A percentile compares a stretch with the other conserved stretches of the same genome.
Conservation (phyloP, 1,140 invertebrate genomes). For the Daktulosphaira vitifoliae region DNA sequence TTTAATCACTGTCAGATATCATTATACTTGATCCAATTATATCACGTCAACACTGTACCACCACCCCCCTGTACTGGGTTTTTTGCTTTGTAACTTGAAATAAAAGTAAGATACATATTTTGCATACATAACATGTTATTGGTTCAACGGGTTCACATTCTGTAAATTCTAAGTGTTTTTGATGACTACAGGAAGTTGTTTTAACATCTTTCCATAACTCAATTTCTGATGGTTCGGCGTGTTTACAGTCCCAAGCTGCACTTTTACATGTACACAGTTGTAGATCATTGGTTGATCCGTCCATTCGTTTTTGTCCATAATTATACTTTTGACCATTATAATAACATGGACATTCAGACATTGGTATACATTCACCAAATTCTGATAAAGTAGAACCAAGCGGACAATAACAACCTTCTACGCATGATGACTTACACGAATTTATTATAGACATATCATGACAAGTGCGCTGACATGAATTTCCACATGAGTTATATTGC, state of each 20-base stretch:
- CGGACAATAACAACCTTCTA: conserved; percentile 83
- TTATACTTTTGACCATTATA: conserved; percentile 63
- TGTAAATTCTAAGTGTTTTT: conserved; percentile 59
- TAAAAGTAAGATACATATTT: no score
- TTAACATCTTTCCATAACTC: conserved; percentile 44
- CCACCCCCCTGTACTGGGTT: no score
- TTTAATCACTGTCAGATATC: no score
- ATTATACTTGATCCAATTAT: no score
- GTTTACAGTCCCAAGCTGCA: conserved; percentile 62
- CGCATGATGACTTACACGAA: conserved; percentile 56
- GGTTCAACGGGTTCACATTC: conserved; percentile 65
- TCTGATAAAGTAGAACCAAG: conserved; percentile 61
- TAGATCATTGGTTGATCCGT: neutral
- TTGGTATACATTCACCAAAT: conserved; percentile 63
- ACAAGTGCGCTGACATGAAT: conserved; percentile 64
- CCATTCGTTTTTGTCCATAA: conserved; percentile 50
- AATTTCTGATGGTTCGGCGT: conserved; percentile 55
- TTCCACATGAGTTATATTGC: conserved; percentile 67
- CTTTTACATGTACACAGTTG: conserved; percentile 50
- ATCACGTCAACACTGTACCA: no score
- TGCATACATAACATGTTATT: conserved; percentile 63
- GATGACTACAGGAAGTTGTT: conserved; percentile 40
- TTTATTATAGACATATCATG: conserved; percentile 48
- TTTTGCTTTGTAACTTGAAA: no score
- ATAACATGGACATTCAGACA: conserved; percentile 64